Evolutionary conservation across 1,140 invertebrate genomes (phyloP).

Genomic region (Wasmannia auropunctata): DNA sequence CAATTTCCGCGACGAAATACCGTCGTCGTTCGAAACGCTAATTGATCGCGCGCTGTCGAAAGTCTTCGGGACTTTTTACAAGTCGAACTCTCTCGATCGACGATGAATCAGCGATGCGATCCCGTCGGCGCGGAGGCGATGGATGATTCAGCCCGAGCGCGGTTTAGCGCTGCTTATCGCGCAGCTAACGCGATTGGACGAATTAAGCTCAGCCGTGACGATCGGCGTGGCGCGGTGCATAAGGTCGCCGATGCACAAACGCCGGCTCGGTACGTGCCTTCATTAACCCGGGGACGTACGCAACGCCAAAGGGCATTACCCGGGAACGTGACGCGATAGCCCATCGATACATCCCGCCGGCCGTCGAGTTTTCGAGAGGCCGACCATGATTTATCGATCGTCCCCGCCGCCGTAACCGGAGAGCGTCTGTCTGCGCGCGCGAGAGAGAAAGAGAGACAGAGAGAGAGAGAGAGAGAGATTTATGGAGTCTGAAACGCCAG

Average conservation of each 20-base stretch:
- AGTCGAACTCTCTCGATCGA: slow-evolving; percentile 10
- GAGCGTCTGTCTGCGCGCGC: slow-evolving; percentile 17
- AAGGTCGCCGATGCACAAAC: slow-evolving; percentile 69
- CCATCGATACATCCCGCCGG: slow-evolving; percentile 34
- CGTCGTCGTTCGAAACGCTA: slow-evolving; percentile 19
- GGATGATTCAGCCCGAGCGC: slow-evolving; percentile 67
- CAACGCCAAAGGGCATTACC: slow-evolving; percentile 69
- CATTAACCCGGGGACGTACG: slow-evolving; percentile 66
- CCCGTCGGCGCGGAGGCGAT: slow-evolving; percentile 7
- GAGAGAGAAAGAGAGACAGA: background rate
- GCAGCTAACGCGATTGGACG: slow-evolving; percentile 71
- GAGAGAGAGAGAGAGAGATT: slow-evolving; percentile 23
- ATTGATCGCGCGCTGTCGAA: slow-evolving; percentile 38
- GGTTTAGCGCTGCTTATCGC: slow-evolving; percentile 69
- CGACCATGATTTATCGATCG: slow-evolving; percentile 62
- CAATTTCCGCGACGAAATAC: slow-evolving; percentile 11
- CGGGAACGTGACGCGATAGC: slow-evolving; percentile 57
- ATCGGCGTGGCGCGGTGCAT: slow-evolving; percentile 1
- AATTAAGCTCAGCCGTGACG: slow-evolving; percentile 67
- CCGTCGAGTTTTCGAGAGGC: slow-evolving; percentile 58
- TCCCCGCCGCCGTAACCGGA: background rate
- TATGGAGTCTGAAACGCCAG: slow-evolving; percentile 26
- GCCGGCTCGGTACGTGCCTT: slow-evolving; percentile 65
- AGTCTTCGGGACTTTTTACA: slow-evolving; percentile 10
- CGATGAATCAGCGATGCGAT: slow-evolving; percentile 34